These are phyloP conservation scores for Seriola quinqueradiata DNA, from an alignment of 2,113 vertebrate genomes.

Conservation along the genomic window DNA sequence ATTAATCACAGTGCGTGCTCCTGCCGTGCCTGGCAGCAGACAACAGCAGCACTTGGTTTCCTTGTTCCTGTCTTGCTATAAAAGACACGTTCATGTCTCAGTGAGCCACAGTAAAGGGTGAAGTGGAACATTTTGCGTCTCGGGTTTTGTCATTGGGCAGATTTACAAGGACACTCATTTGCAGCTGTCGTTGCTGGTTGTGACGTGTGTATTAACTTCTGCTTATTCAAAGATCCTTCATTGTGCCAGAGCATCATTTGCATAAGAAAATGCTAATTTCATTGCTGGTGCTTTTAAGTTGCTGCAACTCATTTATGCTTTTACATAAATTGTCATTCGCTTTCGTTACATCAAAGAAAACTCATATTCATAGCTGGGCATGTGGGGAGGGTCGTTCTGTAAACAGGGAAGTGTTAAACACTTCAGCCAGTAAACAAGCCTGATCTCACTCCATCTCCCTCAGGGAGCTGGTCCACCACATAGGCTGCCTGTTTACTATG, in stretches of 20 bases:
- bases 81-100: conserved; percentile 30
- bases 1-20: conserved; percentile 58
- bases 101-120: conserved; percentile 9
- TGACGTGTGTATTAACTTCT: conserved; percentile 1
- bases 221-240: conserved; percentile 33
- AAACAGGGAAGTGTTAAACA: conserved; percentile 62
- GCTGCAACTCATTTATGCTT: conserved; percentile 46
- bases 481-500: conserved; percentile 60
- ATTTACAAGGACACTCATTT: conserved; percentile 40
- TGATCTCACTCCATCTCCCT: conserved; percentile 58
- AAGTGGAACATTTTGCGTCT: conserved; percentile 31
- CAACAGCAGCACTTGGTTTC: conserved; percentile 39
- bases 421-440: conserved; percentile 69
- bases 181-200: conserved; percentile 1
- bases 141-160: conserved; percentile 39
- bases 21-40: conserved; percentile 28
- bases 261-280: conserved; percentile 58
- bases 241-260: conserved; percentile 46
- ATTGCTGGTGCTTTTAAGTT: conserved; percentile 35
- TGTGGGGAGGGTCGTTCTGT: conserved; percentile 41
- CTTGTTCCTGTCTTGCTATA: conserved; percentile 19
- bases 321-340: conserved; percentile 68
- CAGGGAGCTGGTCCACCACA: conserved; percentile 51
- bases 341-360: conserved; percentile 68
- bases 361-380: conserved; percentile 28